Base-by-base conservation (phyloP, 1,140 invertebrate genomes). In the Drosophila lowei region DNA sequence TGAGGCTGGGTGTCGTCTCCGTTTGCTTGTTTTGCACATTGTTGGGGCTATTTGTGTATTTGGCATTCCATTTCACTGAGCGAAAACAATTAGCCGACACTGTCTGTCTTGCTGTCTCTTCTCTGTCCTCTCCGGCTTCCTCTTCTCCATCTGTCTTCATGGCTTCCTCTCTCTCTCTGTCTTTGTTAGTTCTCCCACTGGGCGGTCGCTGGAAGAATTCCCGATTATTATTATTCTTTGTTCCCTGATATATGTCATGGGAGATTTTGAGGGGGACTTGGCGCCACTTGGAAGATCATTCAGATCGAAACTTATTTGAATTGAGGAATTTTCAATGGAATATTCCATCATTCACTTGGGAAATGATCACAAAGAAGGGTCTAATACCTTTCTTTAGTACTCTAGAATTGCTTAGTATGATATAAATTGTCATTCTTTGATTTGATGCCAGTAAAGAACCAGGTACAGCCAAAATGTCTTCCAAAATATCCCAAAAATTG, bases 11-110 rank as follows among this genome's bases (percentile, higher is more conserved):
- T 70, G 66, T 70, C 66, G 68, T 65, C 66, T 61, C 15, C 56
- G 43, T 62, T 85, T 74, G 80, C 81, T 85, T 81, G 62, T 64
- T 78, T 85, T 85, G 81, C 81, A 85, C 67, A 85, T 85, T 85
- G 83, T 77, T 85, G 73, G 11, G 44, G 50, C 81, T 85, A 86
- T 85, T 85, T 85, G 81, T 60, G 75, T 60, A 65, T 85, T 85
- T 80, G 63, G 81, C 81, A 85, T 85, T 85, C 81, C 81, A 86
- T 81, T 84, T 85, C 66, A 48, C 76, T 68, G 57, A 63, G 68
- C 76, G 62, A 77, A 70, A 75, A 83, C 79, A 83, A 83, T 83
- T 83, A 84, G 72, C 74, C 34, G 57, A 41, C 57, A 65, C 68
- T 68, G 50, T 62, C 52, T 59, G 55, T 61, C 9, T 38, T 5